These are phyloP conservation scores for Steinernema feltiae DNA, from an alignment of 1,140 invertebrate genomes.

Conservation along the genomic window DNA sequence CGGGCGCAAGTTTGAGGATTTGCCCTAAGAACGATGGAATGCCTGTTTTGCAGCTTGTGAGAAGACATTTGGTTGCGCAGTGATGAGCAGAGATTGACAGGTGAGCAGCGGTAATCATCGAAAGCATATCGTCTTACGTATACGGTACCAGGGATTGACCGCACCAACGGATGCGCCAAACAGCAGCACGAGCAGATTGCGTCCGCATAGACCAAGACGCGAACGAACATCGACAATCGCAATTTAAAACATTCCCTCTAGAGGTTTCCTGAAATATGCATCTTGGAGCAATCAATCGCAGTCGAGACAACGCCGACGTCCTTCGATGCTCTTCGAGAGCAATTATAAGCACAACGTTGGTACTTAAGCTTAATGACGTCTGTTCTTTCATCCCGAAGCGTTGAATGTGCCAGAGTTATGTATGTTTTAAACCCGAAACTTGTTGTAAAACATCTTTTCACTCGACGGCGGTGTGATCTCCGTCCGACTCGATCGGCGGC, in stretches of 20 bases:
- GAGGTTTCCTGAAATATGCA: not conserved
- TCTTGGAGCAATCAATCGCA: not conserved
- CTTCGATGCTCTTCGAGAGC: not conserved
- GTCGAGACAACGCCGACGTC: not conserved
- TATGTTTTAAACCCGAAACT: not conserved
- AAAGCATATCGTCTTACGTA: not conserved
- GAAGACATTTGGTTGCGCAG: not conserved
- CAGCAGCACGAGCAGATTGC: not conserved
- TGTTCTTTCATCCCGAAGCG: not conserved
- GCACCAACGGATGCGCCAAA: not conserved
- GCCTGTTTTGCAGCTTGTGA: not conserved
- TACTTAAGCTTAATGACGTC: slow-evolving; percentile 1
- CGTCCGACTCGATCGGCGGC: not conserved
- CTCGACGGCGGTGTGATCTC: not conserved
- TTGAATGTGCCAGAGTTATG: not conserved
- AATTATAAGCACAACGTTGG: not conserved
- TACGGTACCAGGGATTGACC: not conserved
- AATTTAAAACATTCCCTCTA: not conserved
- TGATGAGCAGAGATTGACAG: not conserved
- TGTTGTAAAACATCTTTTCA: not conserved
- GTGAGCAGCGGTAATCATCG: not conserved
- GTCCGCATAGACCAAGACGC: not conserved
- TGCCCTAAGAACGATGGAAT: not conserved
- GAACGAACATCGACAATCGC: not conserved
- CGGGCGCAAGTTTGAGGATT: not conserved